Conservation (phyloP, 2,797 vertebrate genomes). For the Tolypeutes matacus region DNA sequence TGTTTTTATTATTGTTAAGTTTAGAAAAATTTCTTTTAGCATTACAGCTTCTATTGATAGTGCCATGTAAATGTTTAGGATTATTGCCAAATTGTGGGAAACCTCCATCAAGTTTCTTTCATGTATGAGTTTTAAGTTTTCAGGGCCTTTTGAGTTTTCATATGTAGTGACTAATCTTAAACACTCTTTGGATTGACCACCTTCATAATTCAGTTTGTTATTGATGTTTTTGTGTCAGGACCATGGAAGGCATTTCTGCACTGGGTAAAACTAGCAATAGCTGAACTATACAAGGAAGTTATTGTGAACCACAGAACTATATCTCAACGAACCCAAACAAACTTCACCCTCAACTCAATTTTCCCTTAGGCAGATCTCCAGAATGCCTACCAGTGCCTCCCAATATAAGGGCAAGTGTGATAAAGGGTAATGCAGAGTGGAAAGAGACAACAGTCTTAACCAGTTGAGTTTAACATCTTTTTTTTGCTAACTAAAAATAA, state of each 20-base stretch:
- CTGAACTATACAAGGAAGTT: not conserved
- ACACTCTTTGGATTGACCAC: constrained; percentile 7
- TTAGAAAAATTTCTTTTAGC: not conserved
- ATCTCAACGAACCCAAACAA: not conserved
- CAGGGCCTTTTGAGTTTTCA: constrained; percentile 1
- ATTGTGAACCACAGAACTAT: not conserved
- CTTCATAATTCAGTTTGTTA: not conserved
- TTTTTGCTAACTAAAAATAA: constrained; percentile 3
- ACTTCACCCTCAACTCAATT: not conserved
- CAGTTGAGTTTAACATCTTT: not conserved
- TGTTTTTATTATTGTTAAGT: constrained; percentile 13
- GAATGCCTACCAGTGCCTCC: not conserved
- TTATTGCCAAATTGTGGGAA: not conserved
- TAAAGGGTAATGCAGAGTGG: not conserved
- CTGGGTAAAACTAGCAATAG: not conserved
- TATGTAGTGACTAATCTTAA: not conserved
- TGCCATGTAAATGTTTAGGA: not conserved
- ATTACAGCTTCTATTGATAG: not conserved
- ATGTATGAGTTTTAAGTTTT: not conserved
- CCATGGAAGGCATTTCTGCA: not conserved
- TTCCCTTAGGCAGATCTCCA: not conserved
- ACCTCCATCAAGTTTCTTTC: not conserved
- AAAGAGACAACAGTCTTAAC: not conserved
- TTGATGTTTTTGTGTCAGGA: not conserved
- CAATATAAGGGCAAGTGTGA: not conserved